Evolutionary conservation across 1,140 invertebrate genomes (phyloP).

Genomic region (Caenorhabditis brenneri): DNA sequence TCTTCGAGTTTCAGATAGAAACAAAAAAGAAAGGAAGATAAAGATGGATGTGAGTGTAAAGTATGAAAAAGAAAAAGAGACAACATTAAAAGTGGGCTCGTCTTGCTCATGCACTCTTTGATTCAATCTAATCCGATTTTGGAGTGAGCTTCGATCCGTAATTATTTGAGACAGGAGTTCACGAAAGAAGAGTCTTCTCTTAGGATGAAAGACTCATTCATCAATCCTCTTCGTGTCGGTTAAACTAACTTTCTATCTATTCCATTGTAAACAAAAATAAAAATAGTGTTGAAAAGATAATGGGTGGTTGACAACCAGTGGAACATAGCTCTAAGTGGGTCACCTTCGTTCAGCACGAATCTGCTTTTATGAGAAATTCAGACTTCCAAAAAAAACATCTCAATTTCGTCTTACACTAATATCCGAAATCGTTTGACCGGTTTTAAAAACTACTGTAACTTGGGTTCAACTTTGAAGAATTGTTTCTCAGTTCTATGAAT

Average conservation of each 20-base stretch:
- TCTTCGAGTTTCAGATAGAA: conserved; percentile 2
- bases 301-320: too few relatives aligned
- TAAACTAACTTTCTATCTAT: background rate
- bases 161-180: conserved; percentile 39
- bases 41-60: background rate
- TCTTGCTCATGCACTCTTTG: conserved; percentile 1
- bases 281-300: background rate
- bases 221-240: background rate
- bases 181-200: background rate
- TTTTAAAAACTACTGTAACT: too few relatives aligned
- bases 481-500: too few relatives aligned
- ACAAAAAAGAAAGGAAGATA: background rate
- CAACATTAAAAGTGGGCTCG: conserved; percentile 10
- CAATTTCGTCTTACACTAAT: too few relatives aligned
- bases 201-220: background rate
- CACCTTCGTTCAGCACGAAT: too few relatives aligned
- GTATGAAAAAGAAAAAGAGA: background rate
- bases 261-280: background rate
- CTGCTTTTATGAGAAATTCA: too few relatives aligned
- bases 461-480: too few relatives aligned
- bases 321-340: too few relatives aligned
- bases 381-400: too few relatives aligned
- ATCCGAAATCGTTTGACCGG: too few relatives aligned
- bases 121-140: conserved; percentile 41
- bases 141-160: conserved; percentile 31